Evolutionary conservation across 2,797 vertebrate genomes (phyloP).

Genomic region (Jordanella pulchra): DNA sequence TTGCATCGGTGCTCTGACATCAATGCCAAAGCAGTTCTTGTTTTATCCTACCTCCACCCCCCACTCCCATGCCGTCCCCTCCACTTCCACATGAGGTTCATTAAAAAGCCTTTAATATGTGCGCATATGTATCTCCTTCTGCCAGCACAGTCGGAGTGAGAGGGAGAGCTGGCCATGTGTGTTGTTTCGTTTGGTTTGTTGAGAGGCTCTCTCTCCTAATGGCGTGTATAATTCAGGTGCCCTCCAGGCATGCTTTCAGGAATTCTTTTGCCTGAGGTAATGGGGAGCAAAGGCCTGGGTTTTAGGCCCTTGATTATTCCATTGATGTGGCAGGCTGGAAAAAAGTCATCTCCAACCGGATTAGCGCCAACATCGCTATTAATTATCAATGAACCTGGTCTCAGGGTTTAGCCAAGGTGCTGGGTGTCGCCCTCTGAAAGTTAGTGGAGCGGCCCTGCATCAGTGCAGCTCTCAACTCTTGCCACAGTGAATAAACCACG

Average conservation of each 20-base stretch:
- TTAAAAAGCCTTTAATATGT: conserved; percentile 90
- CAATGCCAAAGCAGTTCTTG: conserved; percentile 40
- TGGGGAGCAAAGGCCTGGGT: conserved; percentile 93
- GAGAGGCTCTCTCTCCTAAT: conserved; percentile 94
- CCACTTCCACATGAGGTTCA: conserved; percentile 60
- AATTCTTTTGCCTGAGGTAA: conserved; percentile 99
- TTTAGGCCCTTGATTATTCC: conserved; percentile 99
- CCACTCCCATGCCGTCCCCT: conserved; percentile 41
- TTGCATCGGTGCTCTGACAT: conserved; percentile 37
- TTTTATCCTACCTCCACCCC: conserved; percentile 56
- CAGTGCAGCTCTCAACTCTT: conserved; percentile 77
- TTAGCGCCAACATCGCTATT: conserved; percentile 99
- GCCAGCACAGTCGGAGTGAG: conserved; percentile 57
- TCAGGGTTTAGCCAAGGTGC: conserved; percentile 80
- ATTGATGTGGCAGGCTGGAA: conserved; percentile 98
- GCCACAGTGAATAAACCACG: conserved; percentile 77
- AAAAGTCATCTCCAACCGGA: conserved; percentile 95
- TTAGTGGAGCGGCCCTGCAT: conserved; percentile 71
- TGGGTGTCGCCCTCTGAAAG: conserved; percentile 82
- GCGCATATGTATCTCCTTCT: conserved; percentile 86
- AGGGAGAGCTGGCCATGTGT: conserved; percentile 76
- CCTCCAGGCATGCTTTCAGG: conserved; percentile 99
- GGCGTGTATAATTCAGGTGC: conserved; percentile 99
- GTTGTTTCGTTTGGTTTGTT: conserved; percentile 91
- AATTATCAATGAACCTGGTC: conserved; percentile 97